Evolutionary conservation across 2,888 invertebrate genomes (phyloP).

Genomic region (Tupiocoris notatus): DNA sequence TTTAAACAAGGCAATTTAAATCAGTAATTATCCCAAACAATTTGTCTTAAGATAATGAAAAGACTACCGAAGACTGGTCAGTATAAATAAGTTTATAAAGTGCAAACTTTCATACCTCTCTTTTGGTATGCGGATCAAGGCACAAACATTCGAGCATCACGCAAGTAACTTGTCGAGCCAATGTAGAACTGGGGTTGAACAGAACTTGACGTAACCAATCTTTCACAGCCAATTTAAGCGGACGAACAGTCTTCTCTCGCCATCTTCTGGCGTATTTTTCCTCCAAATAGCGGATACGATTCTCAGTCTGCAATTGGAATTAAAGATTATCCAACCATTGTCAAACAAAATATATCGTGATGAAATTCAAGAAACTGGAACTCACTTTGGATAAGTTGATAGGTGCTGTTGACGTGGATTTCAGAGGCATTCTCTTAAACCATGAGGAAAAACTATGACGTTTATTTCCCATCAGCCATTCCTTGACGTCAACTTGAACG

Average conservation of each 20-base stretch:
- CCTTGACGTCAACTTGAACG: conserved; percentile 68
- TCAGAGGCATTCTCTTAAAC: conserved; percentile 59
- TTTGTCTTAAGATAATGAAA: too few relatives aligned
- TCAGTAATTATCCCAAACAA: too few relatives aligned
- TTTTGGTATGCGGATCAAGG: conserved; percentile 65
- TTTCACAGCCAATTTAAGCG: conserved; percentile 57
- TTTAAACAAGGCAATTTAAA: too few relatives aligned
- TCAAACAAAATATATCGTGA: too few relatives aligned
- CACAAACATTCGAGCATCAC: conserved; percentile 83
- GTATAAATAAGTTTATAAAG: neutral
- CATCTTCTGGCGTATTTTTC: conserved; percentile 76
- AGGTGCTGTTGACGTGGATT: conserved; percentile 48
- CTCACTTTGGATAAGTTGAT: conserved; percentile 38
- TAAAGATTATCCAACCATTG: too few relatives aligned
- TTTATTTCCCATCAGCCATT: conserved; percentile 71
- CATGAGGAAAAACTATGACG: conserved; percentile 70
- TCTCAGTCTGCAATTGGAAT: conserved; percentile 47
- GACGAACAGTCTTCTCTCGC: conserved; percentile 57
- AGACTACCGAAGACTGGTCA: too few relatives aligned
- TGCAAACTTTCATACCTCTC: conserved; percentile 56
- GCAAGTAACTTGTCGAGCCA: conserved; percentile 85
- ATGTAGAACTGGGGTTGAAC: conserved; percentile 86
- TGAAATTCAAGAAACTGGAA: neutral
- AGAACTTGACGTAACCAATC: conserved; percentile 90
- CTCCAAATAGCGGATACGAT: conserved; percentile 58